A percentile compares a stretch with the other conserved stretches of the same genome.
phyloP scores from a whole-genome alignment of 2,113 vertebrate genomes.

The Electrona antarctica region DNA sequence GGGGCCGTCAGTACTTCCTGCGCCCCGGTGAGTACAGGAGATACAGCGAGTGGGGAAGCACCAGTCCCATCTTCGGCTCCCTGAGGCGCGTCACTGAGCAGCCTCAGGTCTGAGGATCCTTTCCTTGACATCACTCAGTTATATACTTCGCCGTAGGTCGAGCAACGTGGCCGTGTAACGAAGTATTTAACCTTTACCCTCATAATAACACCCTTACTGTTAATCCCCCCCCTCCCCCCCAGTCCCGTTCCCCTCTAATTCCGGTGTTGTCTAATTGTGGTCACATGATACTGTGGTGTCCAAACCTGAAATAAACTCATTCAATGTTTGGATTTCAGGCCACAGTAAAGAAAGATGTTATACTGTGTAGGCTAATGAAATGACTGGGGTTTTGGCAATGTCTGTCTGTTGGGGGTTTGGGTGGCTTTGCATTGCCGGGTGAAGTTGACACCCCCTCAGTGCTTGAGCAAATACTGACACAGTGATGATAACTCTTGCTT shows the following conservation, averaged over 20 bases:
- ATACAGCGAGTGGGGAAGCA: slow-evolving; percentile 73
- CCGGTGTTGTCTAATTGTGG: slow-evolving; percentile 44
- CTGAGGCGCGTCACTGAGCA: slow-evolving; percentile 75
- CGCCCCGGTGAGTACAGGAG: slow-evolving; percentile 72
- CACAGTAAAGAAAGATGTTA: too few relatives aligned
- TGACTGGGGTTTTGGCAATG: slow-evolving; percentile 26
- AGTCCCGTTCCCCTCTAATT: slow-evolving; percentile 15
- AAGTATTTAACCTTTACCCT: slow-evolving; percentile 23
- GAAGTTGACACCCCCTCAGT: slow-evolving; percentile 30
- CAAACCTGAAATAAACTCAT: slow-evolving; percentile 39
- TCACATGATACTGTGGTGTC: slow-evolving; percentile 48
- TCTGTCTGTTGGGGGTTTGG: slow-evolving; percentile 38
- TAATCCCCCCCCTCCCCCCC: slow-evolving; percentile 29
- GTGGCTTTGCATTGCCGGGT: slow-evolving; percentile 42
- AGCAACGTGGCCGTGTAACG: too few relatives aligned
- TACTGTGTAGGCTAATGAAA: slow-evolving; percentile 4
- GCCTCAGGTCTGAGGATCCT: slow-evolving; percentile 56
- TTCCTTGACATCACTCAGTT: not conserved
- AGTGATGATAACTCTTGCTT: slow-evolving; percentile 37
- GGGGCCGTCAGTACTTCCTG: slow-evolving; percentile 78
- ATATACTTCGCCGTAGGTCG: too few relatives aligned
- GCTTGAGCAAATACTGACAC: slow-evolving; percentile 29
- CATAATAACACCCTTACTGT: slow-evolving; percentile 21
- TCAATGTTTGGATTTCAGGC: not conserved
- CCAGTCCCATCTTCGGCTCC: slow-evolving; percentile 68